Evolutionary conservation across 2,797 vertebrate species (phyloP).

Genomic region (Oreochromis mossambicus): DNA sequence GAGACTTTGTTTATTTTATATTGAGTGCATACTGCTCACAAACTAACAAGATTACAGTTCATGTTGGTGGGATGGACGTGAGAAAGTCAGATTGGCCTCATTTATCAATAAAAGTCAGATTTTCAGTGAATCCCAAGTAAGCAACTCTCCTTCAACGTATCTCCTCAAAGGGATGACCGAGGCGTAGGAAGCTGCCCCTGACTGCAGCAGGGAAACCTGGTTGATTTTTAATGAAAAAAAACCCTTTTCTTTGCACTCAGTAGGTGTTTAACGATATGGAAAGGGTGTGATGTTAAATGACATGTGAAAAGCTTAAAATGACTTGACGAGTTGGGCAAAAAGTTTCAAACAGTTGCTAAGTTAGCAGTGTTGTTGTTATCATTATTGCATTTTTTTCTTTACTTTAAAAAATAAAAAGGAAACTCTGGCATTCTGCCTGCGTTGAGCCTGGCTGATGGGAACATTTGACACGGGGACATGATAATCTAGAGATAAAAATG

Average conservation of each 20-base stretch:
- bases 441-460: background rate
- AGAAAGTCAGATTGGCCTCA: background rate
- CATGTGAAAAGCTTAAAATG: background rate
- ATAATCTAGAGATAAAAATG: background rate
- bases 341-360: background rate
- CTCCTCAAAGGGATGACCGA: background rate
- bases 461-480: background rate
- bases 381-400: background rate
- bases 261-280: background rate
- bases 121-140: background rate
- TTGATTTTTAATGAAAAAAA: background rate
- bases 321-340: background rate
- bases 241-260: background rate
- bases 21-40: background rate
- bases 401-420: background rate
- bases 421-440: background rate
- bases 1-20: fast-evolving
- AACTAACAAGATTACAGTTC: background rate
- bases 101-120: fast-evolving
- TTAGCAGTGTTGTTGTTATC: background rate
- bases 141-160: background rate
- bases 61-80: background rate
- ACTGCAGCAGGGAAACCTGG: background rate
- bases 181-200: background rate
- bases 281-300: background rate